These are phyloP conservation scores for Carabus problematicus DNA, from an alignment of 2,888 invertebrate genomes.

Conservation along the genomic window DNA sequence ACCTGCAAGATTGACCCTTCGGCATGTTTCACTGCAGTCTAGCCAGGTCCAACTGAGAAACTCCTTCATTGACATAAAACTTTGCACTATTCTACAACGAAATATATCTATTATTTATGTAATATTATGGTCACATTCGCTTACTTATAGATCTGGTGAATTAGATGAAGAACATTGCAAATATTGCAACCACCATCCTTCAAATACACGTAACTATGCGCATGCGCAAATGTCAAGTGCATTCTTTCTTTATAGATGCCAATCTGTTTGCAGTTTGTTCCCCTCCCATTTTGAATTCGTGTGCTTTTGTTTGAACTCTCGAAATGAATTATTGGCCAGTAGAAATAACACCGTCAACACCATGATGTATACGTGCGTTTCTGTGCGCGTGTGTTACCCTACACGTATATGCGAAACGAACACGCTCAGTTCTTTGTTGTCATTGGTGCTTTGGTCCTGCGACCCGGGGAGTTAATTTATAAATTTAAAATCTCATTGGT, in stretches of 20 bases:
- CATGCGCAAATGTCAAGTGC: too few species aligned
- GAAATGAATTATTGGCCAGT: conserved; percentile 37
- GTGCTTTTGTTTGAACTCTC: conserved; percentile 23
- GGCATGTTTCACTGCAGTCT: too few species aligned
- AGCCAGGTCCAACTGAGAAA: too few species aligned
- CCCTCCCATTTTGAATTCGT: conserved; percentile 22
- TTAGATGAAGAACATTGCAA: too few species aligned
- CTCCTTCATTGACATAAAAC: too few species aligned
- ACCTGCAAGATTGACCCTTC: neutral
- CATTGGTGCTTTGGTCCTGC: conserved; percentile 22
- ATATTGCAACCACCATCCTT: too few species aligned
- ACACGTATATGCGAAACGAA: too few species aligned
- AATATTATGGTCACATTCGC: too few species aligned
- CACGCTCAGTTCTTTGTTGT: conserved; percentile 30
- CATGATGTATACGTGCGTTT: conserved; percentile 15
- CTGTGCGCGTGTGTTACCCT: neutral
- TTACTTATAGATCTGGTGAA: too few species aligned
- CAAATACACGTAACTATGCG: too few species aligned
- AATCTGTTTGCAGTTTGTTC: conserved; percentile 12
- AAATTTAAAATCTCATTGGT: conserved; percentile 28
- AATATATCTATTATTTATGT: too few species aligned
- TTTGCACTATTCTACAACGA: too few species aligned
- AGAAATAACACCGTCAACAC: conserved; percentile 27
- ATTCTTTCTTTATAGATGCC: conserved; percentile 1
- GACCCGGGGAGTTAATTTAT: conserved; percentile 27